Conservation (phyloP, 2,888 invertebrate species). For the Xylota sylvarum region DNA sequence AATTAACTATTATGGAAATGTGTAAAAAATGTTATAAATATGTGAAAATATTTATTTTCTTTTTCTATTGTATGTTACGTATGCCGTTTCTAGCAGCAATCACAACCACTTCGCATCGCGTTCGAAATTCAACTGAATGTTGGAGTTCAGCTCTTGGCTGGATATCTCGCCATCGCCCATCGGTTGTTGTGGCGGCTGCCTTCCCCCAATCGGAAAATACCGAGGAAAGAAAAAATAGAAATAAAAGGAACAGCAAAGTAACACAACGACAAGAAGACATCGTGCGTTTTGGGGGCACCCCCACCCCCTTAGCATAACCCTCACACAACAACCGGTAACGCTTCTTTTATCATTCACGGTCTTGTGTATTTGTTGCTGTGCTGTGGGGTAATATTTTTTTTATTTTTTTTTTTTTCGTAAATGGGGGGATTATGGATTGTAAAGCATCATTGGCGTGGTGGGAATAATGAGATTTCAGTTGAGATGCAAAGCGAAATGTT, state of each 20-base stretch:
- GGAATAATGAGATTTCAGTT: slow-evolving; percentile 14
- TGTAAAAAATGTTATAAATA: slow-evolving; percentile 57
- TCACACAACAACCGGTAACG: slow-evolving; percentile 43
- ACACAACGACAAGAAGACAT: slow-evolving; percentile 47
- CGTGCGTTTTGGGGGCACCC: slow-evolving; percentile 58
- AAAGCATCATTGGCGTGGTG: slow-evolving; percentile 1
- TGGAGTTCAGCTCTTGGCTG: slow-evolving; percentile 61
- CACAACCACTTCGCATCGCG: slow-evolving; percentile 76
- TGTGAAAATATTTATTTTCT: slow-evolving; percentile 45
- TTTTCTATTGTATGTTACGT: slow-evolving; percentile 60
- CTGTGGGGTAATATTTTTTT: slow-evolving; percentile 13
- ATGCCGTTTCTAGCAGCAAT: slow-evolving; percentile 70
- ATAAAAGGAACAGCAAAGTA: slow-evolving; percentile 34
- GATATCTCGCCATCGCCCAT: slow-evolving; percentile 56
- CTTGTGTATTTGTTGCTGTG: slow-evolving; percentile 18
- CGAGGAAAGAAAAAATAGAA: slow-evolving; percentile 30
- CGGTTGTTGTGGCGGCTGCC: slow-evolving; percentile 38
- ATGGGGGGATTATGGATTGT: slow-evolving; percentile 11
- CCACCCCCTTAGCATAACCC: slow-evolving; percentile 45
- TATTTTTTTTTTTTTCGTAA: not conserved
- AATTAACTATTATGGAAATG: slow-evolving; percentile 64
- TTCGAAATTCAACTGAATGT: slow-evolving; percentile 73
- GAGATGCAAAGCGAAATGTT: slow-evolving; percentile 19
- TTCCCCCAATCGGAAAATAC: slow-evolving; percentile 65
- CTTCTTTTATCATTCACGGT: slow-evolving; percentile 37